Conservation (phyloP, 2,888 invertebrate species). For the Gari tellinella region DNA sequence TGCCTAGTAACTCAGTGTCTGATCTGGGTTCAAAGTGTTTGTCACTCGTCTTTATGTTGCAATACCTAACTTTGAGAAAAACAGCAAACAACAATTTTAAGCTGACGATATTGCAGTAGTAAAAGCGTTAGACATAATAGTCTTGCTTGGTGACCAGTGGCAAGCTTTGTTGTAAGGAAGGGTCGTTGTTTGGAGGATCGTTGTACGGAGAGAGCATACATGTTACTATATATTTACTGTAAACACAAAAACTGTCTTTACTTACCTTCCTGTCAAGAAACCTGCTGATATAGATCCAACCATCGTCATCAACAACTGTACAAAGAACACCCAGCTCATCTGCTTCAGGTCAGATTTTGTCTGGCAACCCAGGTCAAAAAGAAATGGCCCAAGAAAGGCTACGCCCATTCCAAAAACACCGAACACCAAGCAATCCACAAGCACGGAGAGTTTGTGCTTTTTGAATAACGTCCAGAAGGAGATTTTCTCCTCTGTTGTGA, state of each 20-base stretch:
- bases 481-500: constrained; percentile 60
- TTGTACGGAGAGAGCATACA: no score
- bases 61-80: no score
- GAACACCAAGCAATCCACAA: constrained; percentile 85
- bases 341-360: constrained; percentile 83
- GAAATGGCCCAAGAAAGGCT: constrained; percentile 85
- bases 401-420: constrained; percentile 86
- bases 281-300: constrained; percentile 85
- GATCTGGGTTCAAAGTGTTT: no score
- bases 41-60: no score
- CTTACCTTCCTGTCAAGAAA: constrained; percentile 83
- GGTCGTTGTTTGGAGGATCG: no score
- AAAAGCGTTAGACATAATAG: no score
- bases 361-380: constrained; percentile 85
- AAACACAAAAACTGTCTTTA: constrained; percentile 3
- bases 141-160: no score
- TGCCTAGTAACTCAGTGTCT: no score
- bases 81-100: no score
- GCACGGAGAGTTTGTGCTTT: constrained; percentile 83
- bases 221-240: no score
- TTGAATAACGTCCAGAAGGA: constrained; percentile 82
- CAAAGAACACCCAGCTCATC: constrained; percentile 85
- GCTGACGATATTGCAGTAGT: no score
- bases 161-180: no score
- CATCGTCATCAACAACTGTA: constrained; percentile 85